phyloP scores from a whole-genome alignment of 2,888 invertebrate species.

The Monopis laevigella region DNA sequence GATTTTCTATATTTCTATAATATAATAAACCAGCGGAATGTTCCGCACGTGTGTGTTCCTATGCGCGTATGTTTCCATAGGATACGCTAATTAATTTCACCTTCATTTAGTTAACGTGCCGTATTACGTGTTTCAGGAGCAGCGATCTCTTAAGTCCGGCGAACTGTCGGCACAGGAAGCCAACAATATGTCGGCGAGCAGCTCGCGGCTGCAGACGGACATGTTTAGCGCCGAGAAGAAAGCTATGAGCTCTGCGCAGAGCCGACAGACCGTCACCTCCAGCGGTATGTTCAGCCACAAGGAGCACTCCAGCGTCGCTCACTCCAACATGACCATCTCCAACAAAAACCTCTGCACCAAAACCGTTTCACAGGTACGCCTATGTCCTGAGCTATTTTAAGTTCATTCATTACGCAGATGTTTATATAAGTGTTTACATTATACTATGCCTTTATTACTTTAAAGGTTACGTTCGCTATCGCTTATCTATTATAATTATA shows the following conservation, averaged over 20 bases:
- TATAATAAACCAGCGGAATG: too few species aligned
- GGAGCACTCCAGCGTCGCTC: conserved; percentile 73
- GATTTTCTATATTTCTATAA: too few species aligned
- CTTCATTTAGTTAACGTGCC: conserved; percentile 5
- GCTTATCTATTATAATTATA: too few species aligned
- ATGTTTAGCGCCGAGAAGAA: conserved; percentile 87
- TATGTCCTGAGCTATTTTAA: too few species aligned
- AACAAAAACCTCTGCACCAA: conserved; percentile 78
- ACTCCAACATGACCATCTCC: conserved; percentile 82
- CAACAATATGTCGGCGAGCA: conserved; percentile 84
- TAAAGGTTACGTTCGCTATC: too few species aligned
- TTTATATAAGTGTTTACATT: too few species aligned
- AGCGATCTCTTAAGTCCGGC: conserved; percentile 82
- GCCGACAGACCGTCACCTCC: conserved; percentile 82
- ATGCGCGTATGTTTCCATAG: too few species aligned
- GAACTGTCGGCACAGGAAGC: conserved; percentile 87
- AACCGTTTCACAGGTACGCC: conserved; percentile 62
- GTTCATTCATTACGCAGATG: too few species aligned
- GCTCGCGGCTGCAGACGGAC: conserved; percentile 86
- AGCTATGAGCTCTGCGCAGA: conserved; percentile 77
- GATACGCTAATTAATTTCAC: conserved; percentile 10
- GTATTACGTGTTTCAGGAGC: conserved; percentile 71
- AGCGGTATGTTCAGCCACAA: conserved; percentile 83
- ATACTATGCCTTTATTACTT: too few species aligned
- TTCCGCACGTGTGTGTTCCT: too few species aligned